Conservation (phyloP, 1,140 invertebrate species). For the Sarcophaga peregrina region DNA sequence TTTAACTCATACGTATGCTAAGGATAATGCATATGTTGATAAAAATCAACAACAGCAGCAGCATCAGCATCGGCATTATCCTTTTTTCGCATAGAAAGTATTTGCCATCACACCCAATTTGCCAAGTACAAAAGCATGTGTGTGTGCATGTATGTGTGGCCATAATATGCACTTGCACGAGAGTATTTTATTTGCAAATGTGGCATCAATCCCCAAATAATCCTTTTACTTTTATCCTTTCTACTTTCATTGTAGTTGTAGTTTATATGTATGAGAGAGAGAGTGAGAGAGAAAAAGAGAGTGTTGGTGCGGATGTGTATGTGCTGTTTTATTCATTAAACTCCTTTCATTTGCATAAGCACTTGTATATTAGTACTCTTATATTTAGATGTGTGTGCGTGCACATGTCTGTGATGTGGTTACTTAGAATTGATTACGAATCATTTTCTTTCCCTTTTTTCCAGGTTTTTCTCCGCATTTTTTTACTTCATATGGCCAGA, state of each 20-base stretch:
- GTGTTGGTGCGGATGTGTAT: not conserved
- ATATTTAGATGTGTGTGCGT: constrained; percentile 4
- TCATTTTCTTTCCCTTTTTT: not conserved
- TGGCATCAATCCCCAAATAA: not conserved
- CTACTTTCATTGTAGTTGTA: not conserved
- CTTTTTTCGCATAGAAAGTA: not conserved
- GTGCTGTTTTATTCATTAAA: not conserved
- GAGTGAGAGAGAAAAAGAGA: too few species aligned
- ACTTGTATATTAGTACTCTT: too few species aligned
- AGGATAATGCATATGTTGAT: not conserved
- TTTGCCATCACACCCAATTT: too few species aligned
- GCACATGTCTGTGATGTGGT: constrained; percentile 35
- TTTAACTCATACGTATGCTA: not conserved
- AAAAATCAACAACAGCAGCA: not conserved
- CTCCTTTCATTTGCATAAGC: not conserved
- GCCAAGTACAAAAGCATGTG: not conserved
- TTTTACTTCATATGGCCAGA: too few species aligned
- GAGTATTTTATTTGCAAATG: not conserved
- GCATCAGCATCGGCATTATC: not conserved
- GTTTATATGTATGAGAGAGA: not conserved
- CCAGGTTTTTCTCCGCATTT: not conserved
- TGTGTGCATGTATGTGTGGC: not conserved
- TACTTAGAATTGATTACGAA: constrained; percentile 41
- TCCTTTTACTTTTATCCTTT: constrained; percentile 20
- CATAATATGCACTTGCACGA: not conserved